Evolutionary conservation across 2,797 vertebrate genomes (phyloP).

Genomic region (Avahi laniger): DNA sequence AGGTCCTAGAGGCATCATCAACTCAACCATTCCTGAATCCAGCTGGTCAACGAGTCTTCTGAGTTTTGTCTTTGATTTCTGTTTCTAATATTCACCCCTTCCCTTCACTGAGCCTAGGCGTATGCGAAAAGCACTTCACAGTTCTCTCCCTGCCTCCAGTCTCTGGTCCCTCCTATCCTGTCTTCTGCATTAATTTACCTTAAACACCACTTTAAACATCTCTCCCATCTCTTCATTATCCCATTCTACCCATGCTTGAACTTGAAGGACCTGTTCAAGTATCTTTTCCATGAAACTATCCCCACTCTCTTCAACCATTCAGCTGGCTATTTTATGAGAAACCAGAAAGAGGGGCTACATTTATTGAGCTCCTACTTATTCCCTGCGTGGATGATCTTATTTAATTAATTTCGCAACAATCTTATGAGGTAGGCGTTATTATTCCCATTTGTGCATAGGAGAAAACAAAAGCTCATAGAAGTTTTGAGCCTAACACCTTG

Average conservation of each 20-base stretch:
- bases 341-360: not conserved
- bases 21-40: not conserved
- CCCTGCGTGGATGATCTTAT: not conserved
- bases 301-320: slow-evolving; percentile 15
- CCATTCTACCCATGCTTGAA: not conserved
- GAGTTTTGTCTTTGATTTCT: not conserved
- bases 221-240: not conserved
- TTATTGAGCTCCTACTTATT: slow-evolving; percentile 5
- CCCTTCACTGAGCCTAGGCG: not conserved
- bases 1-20: not conserved
- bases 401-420: not conserved
- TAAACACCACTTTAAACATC: not conserved
- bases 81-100: not conserved
- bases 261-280: not conserved
- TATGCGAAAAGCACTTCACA: not conserved
- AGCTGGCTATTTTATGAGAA: not conserved
- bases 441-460: slow-evolving; percentile 3
- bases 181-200: not conserved
- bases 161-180: not conserved
- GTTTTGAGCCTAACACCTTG: not conserved
- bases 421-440: not conserved
- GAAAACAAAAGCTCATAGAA: not conserved
- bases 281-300: slow-evolving; percentile 33
- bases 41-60: not conserved
- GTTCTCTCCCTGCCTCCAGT: not conserved